Evolutionary conservation across 2,113 vertebrate genomes (phyloP).

Genomic region (Triplophysa rosa): DNA sequence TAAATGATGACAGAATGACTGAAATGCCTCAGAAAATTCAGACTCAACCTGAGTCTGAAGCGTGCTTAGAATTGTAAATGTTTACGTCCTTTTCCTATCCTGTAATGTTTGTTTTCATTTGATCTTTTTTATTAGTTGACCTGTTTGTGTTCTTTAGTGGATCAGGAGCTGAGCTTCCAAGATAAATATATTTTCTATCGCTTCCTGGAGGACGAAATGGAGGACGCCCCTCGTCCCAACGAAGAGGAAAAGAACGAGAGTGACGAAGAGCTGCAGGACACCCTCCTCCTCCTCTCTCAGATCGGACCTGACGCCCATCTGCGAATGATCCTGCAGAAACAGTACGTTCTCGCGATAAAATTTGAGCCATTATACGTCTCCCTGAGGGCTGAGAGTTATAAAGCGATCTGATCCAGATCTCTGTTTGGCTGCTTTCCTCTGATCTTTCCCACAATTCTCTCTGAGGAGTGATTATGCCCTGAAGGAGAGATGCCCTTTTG

Average conservation of each 20-base stretch:
- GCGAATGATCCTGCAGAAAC: conserved; percentile 96
- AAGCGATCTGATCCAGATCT: conserved; percentile 1
- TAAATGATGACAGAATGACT: no score
- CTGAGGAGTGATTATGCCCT: background rate
- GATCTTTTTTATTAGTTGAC: background rate
- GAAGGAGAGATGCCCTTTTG: background rate
- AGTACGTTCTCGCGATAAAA: conserved; percentile 72
- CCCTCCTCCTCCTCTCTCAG: conserved; percentile 89
- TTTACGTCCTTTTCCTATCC: background rate
- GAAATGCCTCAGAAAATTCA: no score
- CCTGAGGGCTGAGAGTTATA: conserved; percentile 19
- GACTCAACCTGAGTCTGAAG: no score
- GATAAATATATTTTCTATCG: conserved; percentile 98
- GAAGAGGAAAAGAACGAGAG: conserved; percentile 90
- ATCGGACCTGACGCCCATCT: conserved; percentile 95
- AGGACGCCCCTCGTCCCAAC: conserved; percentile 80
- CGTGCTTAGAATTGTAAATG: background rate
- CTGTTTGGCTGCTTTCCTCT: conserved; percentile 15
- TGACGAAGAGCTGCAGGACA: conserved; percentile 94
- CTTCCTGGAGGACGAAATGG: conserved; percentile 92
- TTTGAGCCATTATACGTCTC: conserved; percentile 23
- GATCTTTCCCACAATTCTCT: conserved; percentile 7
- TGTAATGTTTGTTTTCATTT: background rate
- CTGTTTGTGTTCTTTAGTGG: conserved; percentile 75
- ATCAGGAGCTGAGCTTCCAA: conserved; percentile 93